Percentiles rank a stretch among this genome's conserved stretches.
These are phyloP conservation scores for Orthonychiurus folsomi DNA, from an alignment of 2,888 invertebrate species.

Conservation along the genomic window DNA sequence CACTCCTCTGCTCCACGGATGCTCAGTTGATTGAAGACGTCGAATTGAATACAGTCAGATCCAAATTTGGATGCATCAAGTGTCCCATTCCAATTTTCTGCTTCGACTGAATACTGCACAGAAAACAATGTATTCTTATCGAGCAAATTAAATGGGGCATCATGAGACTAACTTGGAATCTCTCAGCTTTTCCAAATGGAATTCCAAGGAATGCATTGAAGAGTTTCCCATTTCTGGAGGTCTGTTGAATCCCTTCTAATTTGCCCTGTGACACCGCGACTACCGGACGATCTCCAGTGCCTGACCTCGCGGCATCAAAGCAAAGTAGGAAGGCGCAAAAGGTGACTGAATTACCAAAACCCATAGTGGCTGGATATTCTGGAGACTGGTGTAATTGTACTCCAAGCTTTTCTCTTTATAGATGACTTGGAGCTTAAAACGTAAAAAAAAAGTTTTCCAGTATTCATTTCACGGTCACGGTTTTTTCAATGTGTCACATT, in stretches of 20 bases:
- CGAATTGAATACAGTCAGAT: slow-evolving; percentile 23
- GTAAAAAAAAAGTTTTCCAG: too few species aligned
- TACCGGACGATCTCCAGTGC: background rate
- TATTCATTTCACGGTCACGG: too few species aligned
- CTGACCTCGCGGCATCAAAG: too few species aligned
- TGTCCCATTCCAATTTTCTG: slow-evolving; percentile 18
- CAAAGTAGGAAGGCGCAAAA: too few species aligned
- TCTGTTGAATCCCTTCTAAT: background rate
- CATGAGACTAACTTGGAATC: background rate
- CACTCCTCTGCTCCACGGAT: slow-evolving; percentile 24
- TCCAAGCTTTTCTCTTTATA: too few species aligned
- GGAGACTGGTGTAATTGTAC: too few species aligned
- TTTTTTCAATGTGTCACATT: too few species aligned
- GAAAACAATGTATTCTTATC: background rate
- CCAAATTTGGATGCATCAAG: slow-evolving; percentile 21
- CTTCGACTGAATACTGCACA: background rate
- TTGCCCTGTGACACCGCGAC: background rate
- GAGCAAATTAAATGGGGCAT: background rate
- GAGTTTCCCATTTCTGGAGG: background rate
- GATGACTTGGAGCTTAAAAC: too few species aligned
- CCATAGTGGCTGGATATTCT: too few species aligned
- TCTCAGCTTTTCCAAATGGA: background rate
- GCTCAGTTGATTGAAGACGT: slow-evolving; percentile 7
- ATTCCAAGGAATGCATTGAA: background rate
- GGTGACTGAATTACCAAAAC: too few species aligned